Evolutionary conservation across 2,888 invertebrate species (phyloP).

Genomic region (Phortica magna): DNA sequence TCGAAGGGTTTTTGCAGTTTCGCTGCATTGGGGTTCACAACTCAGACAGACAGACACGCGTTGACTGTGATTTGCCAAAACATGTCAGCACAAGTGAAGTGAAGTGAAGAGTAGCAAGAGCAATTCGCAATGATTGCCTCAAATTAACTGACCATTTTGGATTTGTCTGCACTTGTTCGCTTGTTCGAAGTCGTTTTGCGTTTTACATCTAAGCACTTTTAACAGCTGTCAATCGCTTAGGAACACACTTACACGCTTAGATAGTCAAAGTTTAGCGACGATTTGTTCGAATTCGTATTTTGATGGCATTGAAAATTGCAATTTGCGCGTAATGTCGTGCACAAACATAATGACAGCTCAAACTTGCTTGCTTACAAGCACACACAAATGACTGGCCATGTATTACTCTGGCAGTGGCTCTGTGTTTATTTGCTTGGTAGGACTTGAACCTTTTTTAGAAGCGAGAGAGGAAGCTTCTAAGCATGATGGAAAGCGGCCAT

Average conservation of each 20-base stretch:
- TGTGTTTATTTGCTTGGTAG: neutral
- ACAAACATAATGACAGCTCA: neutral
- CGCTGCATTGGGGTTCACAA: neutral
- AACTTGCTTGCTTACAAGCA: neutral
- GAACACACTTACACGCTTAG: neutral
- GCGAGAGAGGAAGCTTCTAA: too few relatives aligned
- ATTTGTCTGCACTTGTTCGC: slow-evolving; percentile 24
- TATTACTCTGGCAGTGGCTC: too few relatives aligned
- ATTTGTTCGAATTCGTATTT: neutral
- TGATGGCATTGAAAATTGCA: neutral
- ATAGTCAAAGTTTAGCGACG: neutral
- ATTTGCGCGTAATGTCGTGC: neutral
- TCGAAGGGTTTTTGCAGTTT: neutral
- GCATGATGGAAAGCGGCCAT: too few relatives aligned
- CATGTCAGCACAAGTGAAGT: too few relatives aligned
- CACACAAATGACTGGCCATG: neutral
- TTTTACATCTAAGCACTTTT: neutral
- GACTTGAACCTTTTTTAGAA: too few relatives aligned
- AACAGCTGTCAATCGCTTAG: neutral
- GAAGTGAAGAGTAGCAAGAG: neutral
- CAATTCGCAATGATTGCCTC: slow-evolving; percentile 56
- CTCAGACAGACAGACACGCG: too few relatives aligned
- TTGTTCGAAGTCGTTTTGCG: neutral
- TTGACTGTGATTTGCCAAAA: neutral
- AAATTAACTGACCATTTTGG: slow-evolving; percentile 60